phyloP scores from a whole-genome alignment of 2,888 invertebrate genomes.

The Drosophila nr. perissopoda region DNA sequence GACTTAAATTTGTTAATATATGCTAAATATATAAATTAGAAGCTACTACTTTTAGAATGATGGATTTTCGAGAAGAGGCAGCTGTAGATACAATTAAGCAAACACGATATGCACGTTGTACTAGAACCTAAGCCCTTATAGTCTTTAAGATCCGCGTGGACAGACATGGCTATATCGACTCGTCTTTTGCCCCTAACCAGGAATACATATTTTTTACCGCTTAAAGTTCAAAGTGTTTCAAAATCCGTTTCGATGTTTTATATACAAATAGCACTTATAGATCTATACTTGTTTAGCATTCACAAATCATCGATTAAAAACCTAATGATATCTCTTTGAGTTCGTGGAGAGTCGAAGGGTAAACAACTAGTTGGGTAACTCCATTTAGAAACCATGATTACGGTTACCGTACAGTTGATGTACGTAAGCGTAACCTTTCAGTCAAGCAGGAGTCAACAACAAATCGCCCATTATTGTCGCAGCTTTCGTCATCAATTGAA shows the following conservation, averaged over 20 bases:
- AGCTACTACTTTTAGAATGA: neutral
- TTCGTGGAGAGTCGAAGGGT: neutral
- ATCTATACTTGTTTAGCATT: neutral
- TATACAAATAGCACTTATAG: neutral
- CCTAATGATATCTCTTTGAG: no score
- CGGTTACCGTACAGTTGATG: slow-evolving; percentile 10
- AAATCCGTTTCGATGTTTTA: neutral
- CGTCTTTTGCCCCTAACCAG: neutral
- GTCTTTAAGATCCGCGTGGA: neutral
- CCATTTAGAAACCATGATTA: slow-evolving; percentile 3
- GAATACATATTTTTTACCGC: neutral
- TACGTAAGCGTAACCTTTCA: slow-evolving; percentile 33
- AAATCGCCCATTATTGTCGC: slow-evolving; percentile 62
- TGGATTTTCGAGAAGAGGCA: neutral
- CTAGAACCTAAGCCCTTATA: neutral
- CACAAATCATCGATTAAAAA: neutral
- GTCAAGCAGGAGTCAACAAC: slow-evolving; percentile 18
- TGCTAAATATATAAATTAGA: neutral
- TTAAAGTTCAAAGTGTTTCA: neutral
- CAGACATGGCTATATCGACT: neutral
- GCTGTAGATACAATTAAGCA: neutral
- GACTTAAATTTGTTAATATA: neutral
- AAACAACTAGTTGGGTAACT: neutral
- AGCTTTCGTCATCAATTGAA: slow-evolving; percentile 68
- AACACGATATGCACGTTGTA: neutral